Conservation (phyloP, 1,140 invertebrate genomes). For the Formica exsecta region DNA sequence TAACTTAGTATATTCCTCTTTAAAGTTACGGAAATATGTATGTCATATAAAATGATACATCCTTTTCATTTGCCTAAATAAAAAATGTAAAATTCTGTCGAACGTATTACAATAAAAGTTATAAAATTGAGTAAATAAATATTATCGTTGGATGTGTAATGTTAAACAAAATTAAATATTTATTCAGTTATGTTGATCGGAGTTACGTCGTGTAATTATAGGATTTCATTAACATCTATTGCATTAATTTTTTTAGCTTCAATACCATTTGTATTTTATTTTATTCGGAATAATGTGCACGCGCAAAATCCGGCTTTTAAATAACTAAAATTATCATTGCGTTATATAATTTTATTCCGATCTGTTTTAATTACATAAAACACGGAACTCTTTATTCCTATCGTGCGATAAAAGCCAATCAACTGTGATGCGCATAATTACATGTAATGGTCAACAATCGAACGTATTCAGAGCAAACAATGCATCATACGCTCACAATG, state of each 20-base stretch:
- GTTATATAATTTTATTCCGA: slow-evolving; percentile 49
- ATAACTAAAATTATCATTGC: slow-evolving; percentile 52
- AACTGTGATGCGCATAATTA: slow-evolving; percentile 40
- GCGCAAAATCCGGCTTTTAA: not conserved
- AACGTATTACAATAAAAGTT: slow-evolving; percentile 7
- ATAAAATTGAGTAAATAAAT: slow-evolving; percentile 24
- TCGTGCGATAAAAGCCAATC: slow-evolving; percentile 21
- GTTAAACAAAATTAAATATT: slow-evolving; percentile 54
- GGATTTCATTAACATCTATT: slow-evolving; percentile 46
- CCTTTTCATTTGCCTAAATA: not conserved
- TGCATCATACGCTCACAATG: slow-evolving; percentile 30
- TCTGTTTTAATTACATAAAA: slow-evolving; percentile 30
- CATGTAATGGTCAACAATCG: slow-evolving; percentile 24
- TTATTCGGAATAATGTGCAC: slow-evolving; percentile 29
- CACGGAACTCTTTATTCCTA: not conserved
- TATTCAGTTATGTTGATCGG: slow-evolving; percentile 28
- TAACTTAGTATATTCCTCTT: not conserved
- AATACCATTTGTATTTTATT: slow-evolving; percentile 40
- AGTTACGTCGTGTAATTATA: slow-evolving; percentile 44
- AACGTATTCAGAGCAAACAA: slow-evolving; percentile 33
- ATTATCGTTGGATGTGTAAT: slow-evolving; percentile 29
- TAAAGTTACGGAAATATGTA: not conserved
- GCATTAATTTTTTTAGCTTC: slow-evolving; percentile 37
- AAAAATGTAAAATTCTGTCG: slow-evolving; percentile 28
- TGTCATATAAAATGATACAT: not conserved